phyloP scores from a whole-genome alignment of 2,888 invertebrate species.

The Himalopsyche japonica region DNA sequence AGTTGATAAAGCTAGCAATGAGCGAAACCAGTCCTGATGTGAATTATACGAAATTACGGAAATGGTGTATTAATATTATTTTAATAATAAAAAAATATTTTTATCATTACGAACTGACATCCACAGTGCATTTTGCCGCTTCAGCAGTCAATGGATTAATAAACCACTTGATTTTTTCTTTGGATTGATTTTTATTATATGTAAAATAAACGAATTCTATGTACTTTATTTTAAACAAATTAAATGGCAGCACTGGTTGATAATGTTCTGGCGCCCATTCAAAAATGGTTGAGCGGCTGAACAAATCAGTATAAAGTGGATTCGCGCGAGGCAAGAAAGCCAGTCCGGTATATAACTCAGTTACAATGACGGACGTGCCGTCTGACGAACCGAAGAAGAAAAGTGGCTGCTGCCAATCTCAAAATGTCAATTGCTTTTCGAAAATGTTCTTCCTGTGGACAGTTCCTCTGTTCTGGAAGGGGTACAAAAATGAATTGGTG shows the following conservation, averaged over 20 bases:
- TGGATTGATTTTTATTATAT: too few species aligned
- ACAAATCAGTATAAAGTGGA: neutral
- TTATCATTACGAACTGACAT: too few species aligned
- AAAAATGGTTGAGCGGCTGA: neutral
- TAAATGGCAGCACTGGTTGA: neutral
- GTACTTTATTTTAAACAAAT: neutral
- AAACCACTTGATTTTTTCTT: too few species aligned
- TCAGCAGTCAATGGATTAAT: too few species aligned
- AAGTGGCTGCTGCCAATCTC: neutral
- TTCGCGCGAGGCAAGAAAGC: neutral
- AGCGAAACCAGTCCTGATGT: too few species aligned
- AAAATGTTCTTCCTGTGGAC: constrained; percentile 16
- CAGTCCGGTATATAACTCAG: neutral
- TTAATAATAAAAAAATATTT: too few species aligned
- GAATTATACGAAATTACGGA: too few species aligned
- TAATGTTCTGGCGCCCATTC: neutral
- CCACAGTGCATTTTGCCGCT: too few species aligned
- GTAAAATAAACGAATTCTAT: neutral
- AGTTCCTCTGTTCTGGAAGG: constrained; percentile 14
- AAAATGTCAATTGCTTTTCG: neutral
- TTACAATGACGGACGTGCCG: neutral
- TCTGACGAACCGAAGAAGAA: neutral
- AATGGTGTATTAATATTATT: too few species aligned
- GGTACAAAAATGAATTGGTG: neutral
- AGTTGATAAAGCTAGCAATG: too few species aligned